Evolutionary conservation across 2,888 invertebrate species (phyloP), one percentile per base, ranked within the genome.

Genomic region (Steinernema hermaphroditum): DNA sequence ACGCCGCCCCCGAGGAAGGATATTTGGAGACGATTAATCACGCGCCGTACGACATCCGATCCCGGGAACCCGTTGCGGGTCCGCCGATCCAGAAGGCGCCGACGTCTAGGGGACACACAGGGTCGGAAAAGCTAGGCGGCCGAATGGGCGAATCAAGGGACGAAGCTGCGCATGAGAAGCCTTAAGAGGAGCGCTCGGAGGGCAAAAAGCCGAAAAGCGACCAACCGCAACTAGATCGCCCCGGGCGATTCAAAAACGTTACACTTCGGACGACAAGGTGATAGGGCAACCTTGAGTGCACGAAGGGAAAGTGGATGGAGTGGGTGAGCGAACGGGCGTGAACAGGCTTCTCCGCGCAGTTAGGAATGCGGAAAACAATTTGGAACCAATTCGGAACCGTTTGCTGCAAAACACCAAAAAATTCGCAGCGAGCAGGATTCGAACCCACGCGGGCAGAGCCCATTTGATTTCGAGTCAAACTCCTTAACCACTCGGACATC

Each of bases 391-490:
- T 37, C 12, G 37, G 6, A 37, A 4, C 37, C n/a, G n/a, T n/a
- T 54, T 54, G 22, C 12, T 14, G 62, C 62, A 62, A 54, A 54
- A 32, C 34, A 32, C 6, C 62, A 74, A 80, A 75, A 81, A 46
- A 32, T 78, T 76, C 83, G 83, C 83, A 83, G 80, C 77, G 80
- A 78, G 82, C 83, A 83, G 82, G 83, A 83, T 82, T 85, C 83
- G 84, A 84, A 83, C 81, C 81, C 82, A 78, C 83, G 82, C 83
- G 82, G 80, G 80, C 84, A 82, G 73, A 84, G 83, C 82, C 84
- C 85, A 85, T 80, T 83, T 82, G 84, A 83, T 83, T 83, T 83
- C 83, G 80, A 83, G 83, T 83, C 83, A 81, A 83, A 81, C 83
- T 83, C 83, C 82, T 83, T 83, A 83, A 83, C 83, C 83, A 81